Conservation (phyloP, 2,797 vertebrate species). For the Lepus oiostolus region DNA sequence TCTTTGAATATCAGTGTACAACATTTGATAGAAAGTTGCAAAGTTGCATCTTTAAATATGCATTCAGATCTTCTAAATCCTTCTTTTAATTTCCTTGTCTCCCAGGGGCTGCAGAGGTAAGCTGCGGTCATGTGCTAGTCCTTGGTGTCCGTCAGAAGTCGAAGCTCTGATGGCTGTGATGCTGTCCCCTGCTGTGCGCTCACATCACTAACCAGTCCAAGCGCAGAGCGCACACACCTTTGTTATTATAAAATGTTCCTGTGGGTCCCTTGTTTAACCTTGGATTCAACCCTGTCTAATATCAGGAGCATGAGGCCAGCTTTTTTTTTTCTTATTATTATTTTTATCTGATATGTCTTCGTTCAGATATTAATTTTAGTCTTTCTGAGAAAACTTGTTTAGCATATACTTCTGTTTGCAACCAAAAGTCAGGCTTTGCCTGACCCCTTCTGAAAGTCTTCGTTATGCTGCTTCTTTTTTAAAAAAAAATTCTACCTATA, state of each 20-base stretch:
- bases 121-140: background rate
- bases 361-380: background rate
- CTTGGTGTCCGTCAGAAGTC: background rate
- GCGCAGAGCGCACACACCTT: background rate
- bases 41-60: background rate
- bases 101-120: background rate
- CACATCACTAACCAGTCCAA: background rate
- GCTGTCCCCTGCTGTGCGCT: too few relatives aligned
- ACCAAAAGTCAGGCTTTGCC: conserved; percentile 18
- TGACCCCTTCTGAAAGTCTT: background rate
- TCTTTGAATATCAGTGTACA: background rate
- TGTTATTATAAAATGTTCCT: background rate
- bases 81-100: background rate
- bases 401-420: conserved; percentile 6
- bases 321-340: background rate
- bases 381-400: background rate
- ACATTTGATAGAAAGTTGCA: background rate
- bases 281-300: background rate
- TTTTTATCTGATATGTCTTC: background rate
- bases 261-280: background rate
- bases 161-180: background rate
- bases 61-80: background rate
- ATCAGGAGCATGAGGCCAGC: background rate
- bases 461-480: background rate
- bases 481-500: too few relatives aligned